phyloP scores from a whole-genome alignment of 2,113 vertebrate species.

The Caranx melampygus region DNA sequence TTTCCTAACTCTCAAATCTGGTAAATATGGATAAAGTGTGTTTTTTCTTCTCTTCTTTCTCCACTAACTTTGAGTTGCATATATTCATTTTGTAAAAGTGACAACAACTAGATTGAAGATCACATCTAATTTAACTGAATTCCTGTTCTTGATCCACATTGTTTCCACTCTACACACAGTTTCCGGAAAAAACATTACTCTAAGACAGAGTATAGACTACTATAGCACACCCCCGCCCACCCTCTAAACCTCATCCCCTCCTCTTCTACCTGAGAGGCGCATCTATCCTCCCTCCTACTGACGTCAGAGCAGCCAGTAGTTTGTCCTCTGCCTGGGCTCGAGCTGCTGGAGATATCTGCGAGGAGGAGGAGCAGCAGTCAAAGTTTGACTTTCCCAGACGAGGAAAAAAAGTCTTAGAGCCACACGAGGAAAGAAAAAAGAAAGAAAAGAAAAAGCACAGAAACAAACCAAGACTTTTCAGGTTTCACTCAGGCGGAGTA shows the following conservation, averaged over 20 bases:
- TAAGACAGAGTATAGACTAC: no score
- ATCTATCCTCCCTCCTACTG: conserved; percentile 67
- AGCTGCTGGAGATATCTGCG: conserved; percentile 51
- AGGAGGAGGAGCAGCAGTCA: conserved; percentile 85
- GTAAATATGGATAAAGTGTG: background rate
- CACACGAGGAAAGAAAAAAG: background rate
- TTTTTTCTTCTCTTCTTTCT: background rate
- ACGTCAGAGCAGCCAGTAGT: conserved; percentile 74
- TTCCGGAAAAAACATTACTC: no score
- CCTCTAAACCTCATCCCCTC: background rate
- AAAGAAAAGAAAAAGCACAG: no score
- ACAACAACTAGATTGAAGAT: background rate
- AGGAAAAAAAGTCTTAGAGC: conserved; percentile 33
- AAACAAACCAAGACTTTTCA: background rate
- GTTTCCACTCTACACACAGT: no score
- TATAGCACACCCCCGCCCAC: background rate
- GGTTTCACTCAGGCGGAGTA: conserved; percentile 42
- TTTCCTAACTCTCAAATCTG: background rate
- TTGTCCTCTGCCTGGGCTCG: conserved; percentile 35
- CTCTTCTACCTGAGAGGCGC: conserved; percentile 53
- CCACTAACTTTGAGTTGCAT: background rate
- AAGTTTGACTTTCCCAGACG: conserved; percentile 72
- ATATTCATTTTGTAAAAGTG: background rate
- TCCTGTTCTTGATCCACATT: no score
- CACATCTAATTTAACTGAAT: background rate